Evolutionary conservation across 1,140 invertebrate genomes (phyloP).

Genomic region (Platorchestia sp.): DNA sequence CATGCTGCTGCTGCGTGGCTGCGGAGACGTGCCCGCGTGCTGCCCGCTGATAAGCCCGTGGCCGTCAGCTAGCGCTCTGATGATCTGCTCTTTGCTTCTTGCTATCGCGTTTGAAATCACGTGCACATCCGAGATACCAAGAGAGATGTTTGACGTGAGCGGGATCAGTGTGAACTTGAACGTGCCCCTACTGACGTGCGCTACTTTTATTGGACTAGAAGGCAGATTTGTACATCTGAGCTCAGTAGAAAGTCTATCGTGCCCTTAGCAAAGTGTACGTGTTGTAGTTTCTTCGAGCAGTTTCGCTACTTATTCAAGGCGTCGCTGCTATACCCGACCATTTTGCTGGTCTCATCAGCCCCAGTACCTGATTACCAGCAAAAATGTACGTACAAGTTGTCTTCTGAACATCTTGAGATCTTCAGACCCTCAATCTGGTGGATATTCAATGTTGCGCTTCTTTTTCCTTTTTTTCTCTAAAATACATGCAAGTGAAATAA

Average conservation of each 20-base stretch:
- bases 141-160: background rate
- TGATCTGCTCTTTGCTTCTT: conserved; percentile 23
- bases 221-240: too few species aligned
- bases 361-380: background rate
- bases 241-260: too few species aligned
- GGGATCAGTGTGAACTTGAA: background rate
- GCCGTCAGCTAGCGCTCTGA: background rate
- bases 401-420: too few species aligned
- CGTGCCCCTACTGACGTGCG: background rate
- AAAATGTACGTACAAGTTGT: too few species aligned
- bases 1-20: conserved; percentile 1
- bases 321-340: background rate
- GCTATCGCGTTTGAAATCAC: conserved; percentile 5
- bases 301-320: background rate
- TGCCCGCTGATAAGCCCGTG: conserved; percentile 38
- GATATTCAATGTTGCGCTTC: too few species aligned
- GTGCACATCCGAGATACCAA: conserved; percentile 1
- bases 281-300: background rate
- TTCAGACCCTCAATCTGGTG: too few species aligned
- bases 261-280: background rate
- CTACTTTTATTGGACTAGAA: background rate
- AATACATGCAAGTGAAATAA: too few species aligned
- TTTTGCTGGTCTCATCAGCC: background rate
- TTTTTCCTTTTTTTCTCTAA: too few species aligned
- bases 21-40: background rate